Base-by-base conservation (phyloP, 2,797 vertebrate genomes). In the Gymnothorax reevesii region DNA sequence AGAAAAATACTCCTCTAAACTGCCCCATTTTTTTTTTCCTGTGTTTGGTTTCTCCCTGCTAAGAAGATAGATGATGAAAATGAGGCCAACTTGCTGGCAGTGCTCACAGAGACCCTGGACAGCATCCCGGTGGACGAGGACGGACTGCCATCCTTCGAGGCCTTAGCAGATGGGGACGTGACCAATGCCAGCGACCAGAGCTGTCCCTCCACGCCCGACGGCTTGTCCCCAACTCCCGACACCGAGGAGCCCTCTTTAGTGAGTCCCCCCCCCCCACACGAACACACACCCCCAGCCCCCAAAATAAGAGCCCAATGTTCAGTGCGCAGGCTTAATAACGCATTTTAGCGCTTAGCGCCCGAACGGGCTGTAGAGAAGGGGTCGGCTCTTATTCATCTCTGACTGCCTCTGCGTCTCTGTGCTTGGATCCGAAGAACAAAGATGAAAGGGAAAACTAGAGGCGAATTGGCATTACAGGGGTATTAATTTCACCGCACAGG, bases 51-150 rank as follows among this genome's bases (percentile, higher is more conserved):
- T 86, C 59, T 60, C 86, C 89, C 90, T 90, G 90, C 93, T 94
- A 95, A 99, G 98, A 99, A 99, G 97, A 98, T 99, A 98, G 98
- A 99, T 96, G 98, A 99, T 96, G 98, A 99, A 95, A 99, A 97
- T 90, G 98, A 99, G 96, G 98, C 98, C 90, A 99, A 99, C 97
- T 97, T 99, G 96, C 97, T 99, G 96, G 98, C 98, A 87, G 98
- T 99, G 94, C 98, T 99, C 94, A 99, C 98, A 92, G 98, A 99
- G 95, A 99, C 98, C 88, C 95, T 99, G 97, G 98, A 99, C 96
- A 99, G 97, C 95, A 98, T 99, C 96, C 98, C 98, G 71, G 98
- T 99, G 97, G 98, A 99, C 93, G 98, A 99, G 96, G 98, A 99
- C 97, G 98, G 98, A 96, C 96, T 99, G 95, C 98, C 98, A 96